These are phyloP conservation scores for Agapostemon virescens DNA, from an alignment of 2,888 invertebrate species.

Conservation along the genomic window DNA sequence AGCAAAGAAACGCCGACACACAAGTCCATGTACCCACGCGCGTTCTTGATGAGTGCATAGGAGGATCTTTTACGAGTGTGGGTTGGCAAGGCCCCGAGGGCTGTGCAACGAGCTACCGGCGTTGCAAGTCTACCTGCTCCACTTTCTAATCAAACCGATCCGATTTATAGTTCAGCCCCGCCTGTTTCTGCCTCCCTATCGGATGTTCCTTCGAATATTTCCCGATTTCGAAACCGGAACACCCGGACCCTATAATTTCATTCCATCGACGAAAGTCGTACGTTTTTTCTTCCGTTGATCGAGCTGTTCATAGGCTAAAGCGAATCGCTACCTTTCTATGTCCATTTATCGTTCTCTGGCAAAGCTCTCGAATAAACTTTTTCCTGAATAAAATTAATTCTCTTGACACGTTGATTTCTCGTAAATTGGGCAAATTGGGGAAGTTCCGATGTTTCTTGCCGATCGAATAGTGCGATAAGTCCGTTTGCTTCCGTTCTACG, in stretches of 20 bases:
- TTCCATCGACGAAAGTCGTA: background rate
- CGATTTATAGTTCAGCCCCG: constrained; percentile 49
- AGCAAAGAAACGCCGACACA: constrained; percentile 10
- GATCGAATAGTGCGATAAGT: too few species aligned
- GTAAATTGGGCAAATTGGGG: too few species aligned
- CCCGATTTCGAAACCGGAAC: background rate
- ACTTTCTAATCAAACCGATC: constrained; percentile 78
- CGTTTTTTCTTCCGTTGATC: background rate
- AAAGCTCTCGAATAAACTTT: too few species aligned
- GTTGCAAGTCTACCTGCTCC: constrained; percentile 74
- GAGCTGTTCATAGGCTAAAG: too few species aligned
- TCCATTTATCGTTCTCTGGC: too few species aligned
- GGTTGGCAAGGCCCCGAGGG: constrained; percentile 70
- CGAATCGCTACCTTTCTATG: too few species aligned
- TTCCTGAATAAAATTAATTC: too few species aligned
- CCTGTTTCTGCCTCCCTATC: constrained; percentile 21
- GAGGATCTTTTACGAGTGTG: constrained; percentile 68
- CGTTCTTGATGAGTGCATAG: constrained; percentile 34
- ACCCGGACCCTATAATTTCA: background rate
- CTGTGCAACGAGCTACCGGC: constrained; percentile 68
- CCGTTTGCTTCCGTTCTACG: too few species aligned
- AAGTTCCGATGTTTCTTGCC: too few species aligned
- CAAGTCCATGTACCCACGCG: constrained; percentile 29
- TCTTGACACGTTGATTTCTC: too few species aligned
- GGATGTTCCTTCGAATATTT: constrained; percentile 35